A percentile compares a stretch with the other conserved stretches of the same genome.
Evolutionary conservation across 2,888 invertebrate species (phyloP).

Genomic region (Cephus nigrinus): DNA sequence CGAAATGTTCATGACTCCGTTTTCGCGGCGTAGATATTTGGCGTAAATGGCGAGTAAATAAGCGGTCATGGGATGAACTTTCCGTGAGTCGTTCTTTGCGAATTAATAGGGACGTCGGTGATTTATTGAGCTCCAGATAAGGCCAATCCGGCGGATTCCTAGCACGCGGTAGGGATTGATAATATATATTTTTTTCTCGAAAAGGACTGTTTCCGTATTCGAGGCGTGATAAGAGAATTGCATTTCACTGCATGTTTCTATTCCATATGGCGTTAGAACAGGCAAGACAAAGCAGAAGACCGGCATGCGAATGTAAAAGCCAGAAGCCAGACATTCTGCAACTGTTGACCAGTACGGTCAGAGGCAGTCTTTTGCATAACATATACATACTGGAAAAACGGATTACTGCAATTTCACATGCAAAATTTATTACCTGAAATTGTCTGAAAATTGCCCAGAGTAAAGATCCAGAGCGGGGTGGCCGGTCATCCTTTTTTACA

Average conservation of each 20-base stretch:
- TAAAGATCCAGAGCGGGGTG: conserved; percentile 9
- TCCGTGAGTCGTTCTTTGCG: too few species aligned
- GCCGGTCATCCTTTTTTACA: conserved; percentile 12
- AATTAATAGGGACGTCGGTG: too few species aligned
- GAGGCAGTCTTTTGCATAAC: conserved; percentile 40
- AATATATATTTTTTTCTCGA: neutral
- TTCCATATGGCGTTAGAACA: neutral
- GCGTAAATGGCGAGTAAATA: too few species aligned
- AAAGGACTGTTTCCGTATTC: neutral
- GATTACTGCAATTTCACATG: conserved; percentile 60
- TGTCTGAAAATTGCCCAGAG: conserved; percentile 55
- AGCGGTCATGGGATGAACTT: too few species aligned
- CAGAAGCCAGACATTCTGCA: neutral
- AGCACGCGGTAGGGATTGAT: too few species aligned
- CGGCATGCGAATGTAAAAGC: conserved; percentile 12
- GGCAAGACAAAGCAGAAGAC: conserved; percentile 10
- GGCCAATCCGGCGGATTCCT: too few species aligned
- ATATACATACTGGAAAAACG: conserved; percentile 39
- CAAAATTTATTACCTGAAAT: conserved; percentile 62
- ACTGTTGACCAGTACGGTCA: conserved; percentile 16
- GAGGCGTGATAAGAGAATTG: neutral
- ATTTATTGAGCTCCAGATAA: too few species aligned
- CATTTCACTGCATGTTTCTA: too few species aligned
- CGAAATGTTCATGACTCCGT: too few species aligned
- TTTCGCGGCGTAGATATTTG: too few species aligned